Evolutionary conservation across 2,797 vertebrate species (phyloP).

Genomic region (Todus mexicanus): DNA sequence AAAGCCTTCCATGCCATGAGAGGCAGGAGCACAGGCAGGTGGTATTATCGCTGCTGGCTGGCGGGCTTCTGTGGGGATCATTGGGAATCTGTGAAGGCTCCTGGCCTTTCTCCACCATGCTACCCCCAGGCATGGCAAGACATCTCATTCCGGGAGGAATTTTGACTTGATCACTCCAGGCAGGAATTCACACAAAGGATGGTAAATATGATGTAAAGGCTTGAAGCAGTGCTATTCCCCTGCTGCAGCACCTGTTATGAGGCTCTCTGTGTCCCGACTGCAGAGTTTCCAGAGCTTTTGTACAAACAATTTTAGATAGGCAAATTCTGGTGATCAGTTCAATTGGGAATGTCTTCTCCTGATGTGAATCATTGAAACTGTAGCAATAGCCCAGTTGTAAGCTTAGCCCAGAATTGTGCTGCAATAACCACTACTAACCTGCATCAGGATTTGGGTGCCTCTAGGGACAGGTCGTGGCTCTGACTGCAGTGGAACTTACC

Average conservation of each 20-base stretch:
- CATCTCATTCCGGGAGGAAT: neutral
- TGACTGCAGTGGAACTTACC: neutral
- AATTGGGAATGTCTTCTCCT: neutral
- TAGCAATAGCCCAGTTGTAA: neutral
- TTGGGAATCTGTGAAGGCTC: neutral
- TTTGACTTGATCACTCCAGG: neutral
- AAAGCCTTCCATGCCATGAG: rapidly evolving
- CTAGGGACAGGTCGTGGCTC: neutral
- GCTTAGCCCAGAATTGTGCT: neutral
- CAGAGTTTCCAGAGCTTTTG: neutral
- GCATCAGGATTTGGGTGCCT: neutral
- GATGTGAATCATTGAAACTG: neutral
- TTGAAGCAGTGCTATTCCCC: neutral
- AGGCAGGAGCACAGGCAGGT: neutral
- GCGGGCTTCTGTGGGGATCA: neutral
- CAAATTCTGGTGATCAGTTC: rapidly evolving
- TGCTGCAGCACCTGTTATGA: neutral
- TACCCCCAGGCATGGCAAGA: neutral
- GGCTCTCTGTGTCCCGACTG: neutral
- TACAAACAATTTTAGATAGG: neutral
- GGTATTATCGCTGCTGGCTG: neutral
- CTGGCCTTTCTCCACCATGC: neutral
- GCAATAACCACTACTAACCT: neutral
- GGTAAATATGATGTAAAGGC: neutral
- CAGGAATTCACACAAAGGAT: neutral